Base-by-base conservation (phyloP, 2,797 vertebrate genomes). In the Coregonus ussuriensis region DNA sequence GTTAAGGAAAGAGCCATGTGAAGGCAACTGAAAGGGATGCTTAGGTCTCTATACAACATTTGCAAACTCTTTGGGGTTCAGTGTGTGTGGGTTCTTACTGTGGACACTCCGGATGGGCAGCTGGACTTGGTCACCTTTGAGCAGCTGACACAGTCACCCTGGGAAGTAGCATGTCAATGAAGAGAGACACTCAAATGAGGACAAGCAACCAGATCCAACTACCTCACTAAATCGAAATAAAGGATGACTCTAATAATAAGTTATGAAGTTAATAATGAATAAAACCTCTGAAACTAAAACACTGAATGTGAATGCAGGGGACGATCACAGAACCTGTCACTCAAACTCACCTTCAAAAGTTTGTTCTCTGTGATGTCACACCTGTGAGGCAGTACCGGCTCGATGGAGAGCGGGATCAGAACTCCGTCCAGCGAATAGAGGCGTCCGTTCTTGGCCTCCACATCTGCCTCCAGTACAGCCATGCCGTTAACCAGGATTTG, bases 401-500 rank as follows among this genome's bases (percentile, higher is more conserved):
- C 1, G n/a, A 99, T 96, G 81, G 97, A 96, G 4, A 95, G 76
- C 2, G 98, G 98, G 74, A 94, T 92, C 77, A 99, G 89, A 72
- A 98, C 91, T 0, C 93, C 93, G 0, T 93, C 89, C 76, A 99
- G 72, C 0, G 95, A 95, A 74, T 96, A 97, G 75, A 99, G 95
- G 2, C 87, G 92, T 1, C 97, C 97, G 0, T 98, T 97, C 86
- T 94, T 96, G 14, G 95, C 95, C 71, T 89, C 80, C 29, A 98
- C 94, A 0, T 96, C 96, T 0, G 91, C 89, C 89, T 98, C 97
- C 82, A 95, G 77, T 0, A 98, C 84, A 0, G 89, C 86, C 21
- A 92, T 89, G 0, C 89, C 94, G n/a, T 92, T 95, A 3, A 94
- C 93, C 77, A 96, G 79, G 16, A 99, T 86, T 88, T 92, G 94